Evolutionary conservation across 2,113 vertebrate genomes (phyloP).

Genomic region (Thunnus maccoyii): DNA sequence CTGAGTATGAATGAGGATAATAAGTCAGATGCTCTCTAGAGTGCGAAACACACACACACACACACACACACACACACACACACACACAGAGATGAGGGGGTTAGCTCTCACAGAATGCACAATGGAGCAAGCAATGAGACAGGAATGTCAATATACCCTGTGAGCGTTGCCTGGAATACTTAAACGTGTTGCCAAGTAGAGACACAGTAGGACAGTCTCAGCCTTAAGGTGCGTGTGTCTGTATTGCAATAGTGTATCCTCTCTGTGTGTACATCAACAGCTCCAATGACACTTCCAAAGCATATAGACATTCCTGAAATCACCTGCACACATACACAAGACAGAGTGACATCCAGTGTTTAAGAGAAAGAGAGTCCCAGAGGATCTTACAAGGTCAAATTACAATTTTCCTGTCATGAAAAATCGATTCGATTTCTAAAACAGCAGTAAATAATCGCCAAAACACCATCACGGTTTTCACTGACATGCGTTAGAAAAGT

Average conservation of each 20-base stretch:
- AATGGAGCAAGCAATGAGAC: slow-evolving; percentile 71
- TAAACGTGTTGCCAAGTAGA: slow-evolving; percentile 70
- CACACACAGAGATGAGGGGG: slow-evolving; percentile 41
- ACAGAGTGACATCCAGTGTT: slow-evolving; percentile 23
- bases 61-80: neutral
- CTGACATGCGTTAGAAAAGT: slow-evolving; percentile 13
- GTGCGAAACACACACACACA: slow-evolving; percentile 23
- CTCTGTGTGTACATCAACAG: slow-evolving; percentile 31
- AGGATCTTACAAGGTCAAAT: slow-evolving; percentile 69
- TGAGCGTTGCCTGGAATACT: slow-evolving; percentile 75
- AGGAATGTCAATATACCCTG: slow-evolving; percentile 78
- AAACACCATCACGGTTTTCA: slow-evolving; percentile 33
- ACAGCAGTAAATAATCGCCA: slow-evolving; percentile 31
- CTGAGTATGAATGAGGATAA: slow-evolving; percentile 64
- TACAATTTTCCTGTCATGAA: slow-evolving; percentile 53
- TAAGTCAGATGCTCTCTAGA: slow-evolving; percentile 62
- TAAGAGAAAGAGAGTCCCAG: slow-evolving; percentile 18
- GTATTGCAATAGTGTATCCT: slow-evolving; percentile 19
- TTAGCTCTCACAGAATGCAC: slow-evolving; percentile 76
- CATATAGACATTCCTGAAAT: slow-evolving; percentile 21
- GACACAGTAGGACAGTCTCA: slow-evolving; percentile 60
- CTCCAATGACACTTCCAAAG: slow-evolving; percentile 17
- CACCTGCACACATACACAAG: slow-evolving; percentile 13
- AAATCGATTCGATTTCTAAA: slow-evolving; percentile 49
- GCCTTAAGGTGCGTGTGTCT: slow-evolving; percentile 52